Conservation (phyloP, 2,113 vertebrate species). For the Echinops telfairi region DNA sequence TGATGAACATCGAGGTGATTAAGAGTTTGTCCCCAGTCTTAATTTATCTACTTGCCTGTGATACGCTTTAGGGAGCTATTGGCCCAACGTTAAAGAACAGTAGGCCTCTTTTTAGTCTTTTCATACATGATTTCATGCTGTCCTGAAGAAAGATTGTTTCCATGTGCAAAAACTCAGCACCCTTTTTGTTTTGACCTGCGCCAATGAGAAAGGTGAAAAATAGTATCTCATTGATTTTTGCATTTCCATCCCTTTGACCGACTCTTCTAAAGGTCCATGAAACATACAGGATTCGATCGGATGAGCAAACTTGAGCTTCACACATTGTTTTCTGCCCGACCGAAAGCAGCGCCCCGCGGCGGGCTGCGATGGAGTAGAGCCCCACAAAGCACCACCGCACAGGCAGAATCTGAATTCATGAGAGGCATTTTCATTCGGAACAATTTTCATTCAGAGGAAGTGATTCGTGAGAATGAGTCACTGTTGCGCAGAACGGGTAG, state of each 20-base stretch:
- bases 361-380: background rate
- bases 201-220: background rate
- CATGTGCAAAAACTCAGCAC: background rate
- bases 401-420: conserved; percentile 36
- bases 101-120: background rate
- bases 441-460: background rate
- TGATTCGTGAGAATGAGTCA: background rate
- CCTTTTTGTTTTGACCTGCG: conserved; percentile 26
- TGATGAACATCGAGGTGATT: background rate
- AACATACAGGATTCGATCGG: background rate
- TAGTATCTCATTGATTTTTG: background rate
- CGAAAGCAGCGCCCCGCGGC: background rate
- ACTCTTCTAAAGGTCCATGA: background rate
- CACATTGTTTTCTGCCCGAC: background rate
- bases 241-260: background rate
- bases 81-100: background rate
- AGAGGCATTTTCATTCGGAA: conserved; percentile 17
- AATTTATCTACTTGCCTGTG: background rate
- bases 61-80: background rate
- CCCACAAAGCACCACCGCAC: background rate
- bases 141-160: background rate
- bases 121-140: background rate
- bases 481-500: background rate
- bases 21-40: background rate
- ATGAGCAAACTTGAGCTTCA: background rate